These are phyloP conservation scores for Patiria pectinifera DNA, from an alignment of 53 echinoderm and acorn worm genomes.

Conservation along the genomic window DNA sequence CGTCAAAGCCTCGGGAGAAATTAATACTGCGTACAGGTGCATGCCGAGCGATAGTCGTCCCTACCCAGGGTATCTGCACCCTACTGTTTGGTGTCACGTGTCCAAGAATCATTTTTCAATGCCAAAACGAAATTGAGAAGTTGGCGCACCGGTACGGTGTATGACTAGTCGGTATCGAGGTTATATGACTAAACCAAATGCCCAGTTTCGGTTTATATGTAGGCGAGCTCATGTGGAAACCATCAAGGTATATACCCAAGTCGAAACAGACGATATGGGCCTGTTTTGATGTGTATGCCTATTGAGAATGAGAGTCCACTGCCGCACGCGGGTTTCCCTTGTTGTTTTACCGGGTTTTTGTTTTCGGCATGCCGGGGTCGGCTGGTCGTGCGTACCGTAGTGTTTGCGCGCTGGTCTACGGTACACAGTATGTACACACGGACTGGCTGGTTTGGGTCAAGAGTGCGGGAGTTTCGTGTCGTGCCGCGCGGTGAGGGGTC, in stretches of 20 bases:
- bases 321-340: background rate
- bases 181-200: slow-evolving; percentile 19
- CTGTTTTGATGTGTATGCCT: background rate
- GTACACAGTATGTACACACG: background rate
- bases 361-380: background rate
- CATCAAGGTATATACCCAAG: background rate
- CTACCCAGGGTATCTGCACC: background rate
- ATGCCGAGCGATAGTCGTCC: background rate
- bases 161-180: background rate
- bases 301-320: background rate
- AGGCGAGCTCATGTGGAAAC: background rate
- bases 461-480: slow-evolving; percentile 29
- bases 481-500: slow-evolving; percentile 49
- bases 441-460: slow-evolving; percentile 45
- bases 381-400: background rate
- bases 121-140: slow-evolving; percentile 39
- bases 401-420: background rate
- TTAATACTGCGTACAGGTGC: background rate
- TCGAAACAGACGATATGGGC: background rate
- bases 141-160: background rate
- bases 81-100: slow-evolving; percentile 33
- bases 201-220: background rate
- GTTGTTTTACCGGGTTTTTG: background rate
- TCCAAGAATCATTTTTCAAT: slow-evolving; percentile 14
- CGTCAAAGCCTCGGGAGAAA: background rate